A percentile compares a stretch with the other conserved stretches of the same genome.
Evolutionary conservation across 1,140 invertebrate genomes (phyloP).

Genomic region (Ips typographus): DNA sequence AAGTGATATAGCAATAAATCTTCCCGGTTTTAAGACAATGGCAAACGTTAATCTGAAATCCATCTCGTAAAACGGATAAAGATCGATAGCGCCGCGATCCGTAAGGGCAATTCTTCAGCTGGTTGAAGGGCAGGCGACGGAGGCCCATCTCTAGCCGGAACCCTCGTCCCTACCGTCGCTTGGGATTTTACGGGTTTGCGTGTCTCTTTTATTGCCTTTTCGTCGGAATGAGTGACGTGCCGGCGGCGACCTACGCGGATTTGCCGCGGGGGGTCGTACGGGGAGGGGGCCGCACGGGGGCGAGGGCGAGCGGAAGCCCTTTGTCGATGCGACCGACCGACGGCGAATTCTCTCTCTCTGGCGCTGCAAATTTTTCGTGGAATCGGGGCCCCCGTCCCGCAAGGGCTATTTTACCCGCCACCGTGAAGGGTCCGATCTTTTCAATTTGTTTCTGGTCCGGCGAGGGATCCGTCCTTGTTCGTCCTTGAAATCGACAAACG

Average conservation of each 20-base stretch:
- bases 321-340: conserved; percentile 10
- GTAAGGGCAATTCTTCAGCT: conserved; percentile 13
- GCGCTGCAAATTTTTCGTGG: conserved; percentile 18
- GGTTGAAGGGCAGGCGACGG: background rate
- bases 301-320: conserved; percentile 5
- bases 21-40: background rate
- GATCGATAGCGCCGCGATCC: conserved; percentile 17
- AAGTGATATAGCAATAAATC: too few relatives aligned
- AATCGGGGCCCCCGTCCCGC: background rate
- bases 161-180: conserved; percentile 8
- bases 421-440: conserved; percentile 7
- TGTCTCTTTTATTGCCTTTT: conserved; percentile 27
- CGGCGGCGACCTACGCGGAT: conserved; percentile 25
- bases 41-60: conserved; percentile 14
- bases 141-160: conserved; percentile 5
- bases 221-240: conserved; percentile 25
- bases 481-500: background rate
- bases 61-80: conserved; percentile 9
- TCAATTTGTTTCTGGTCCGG: conserved; percentile 5
- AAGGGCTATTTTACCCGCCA: conserved; percentile 1
- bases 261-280: conserved; percentile 19
- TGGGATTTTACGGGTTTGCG: conserved; percentile 27
- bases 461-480: conserved; percentile 8
- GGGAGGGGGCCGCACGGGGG: background rate
- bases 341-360: background rate